Evolutionary conservation across 2,888 invertebrate species (phyloP).

Genomic region (Pterobdella sp.): DNA sequence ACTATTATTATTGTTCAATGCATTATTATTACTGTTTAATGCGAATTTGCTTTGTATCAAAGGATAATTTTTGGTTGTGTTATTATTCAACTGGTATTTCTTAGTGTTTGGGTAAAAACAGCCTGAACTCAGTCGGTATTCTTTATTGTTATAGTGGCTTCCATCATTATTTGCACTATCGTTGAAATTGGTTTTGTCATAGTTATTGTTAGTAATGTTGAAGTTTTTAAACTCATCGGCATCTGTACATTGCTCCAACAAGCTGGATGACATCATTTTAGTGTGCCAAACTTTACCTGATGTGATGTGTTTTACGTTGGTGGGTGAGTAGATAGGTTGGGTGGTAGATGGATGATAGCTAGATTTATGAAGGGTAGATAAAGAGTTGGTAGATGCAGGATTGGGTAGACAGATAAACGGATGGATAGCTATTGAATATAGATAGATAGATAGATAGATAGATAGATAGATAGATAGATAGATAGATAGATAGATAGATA

Average conservation of each 20-base stretch:
- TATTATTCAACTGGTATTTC: neutral
- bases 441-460: neutral
- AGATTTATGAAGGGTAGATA: neutral
- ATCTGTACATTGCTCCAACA: neutral
- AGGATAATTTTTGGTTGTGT: neutral
- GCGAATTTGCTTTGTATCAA: neutral
- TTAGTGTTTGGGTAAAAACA: neutral
- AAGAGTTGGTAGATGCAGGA: neutral
- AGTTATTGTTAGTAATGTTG: conserved; percentile 6
- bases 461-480: neutral
- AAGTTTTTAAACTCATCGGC: neutral
- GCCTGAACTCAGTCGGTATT: neutral
- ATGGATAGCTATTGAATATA: neutral
- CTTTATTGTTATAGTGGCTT: neutral
- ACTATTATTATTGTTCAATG: neutral
- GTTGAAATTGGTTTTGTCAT: neutral
- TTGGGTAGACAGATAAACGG: neutral
- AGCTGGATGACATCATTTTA: neutral
- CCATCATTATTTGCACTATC: neutral
- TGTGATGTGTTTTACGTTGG: neutral
- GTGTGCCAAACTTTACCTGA: neutral
- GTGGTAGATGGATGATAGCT: neutral
- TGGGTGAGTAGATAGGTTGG: neutral
- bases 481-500: neutral
- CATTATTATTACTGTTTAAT: neutral